Conservation (phyloP, 2,113 vertebrate genomes). For the Petrocephalus zakoni region DNA sequence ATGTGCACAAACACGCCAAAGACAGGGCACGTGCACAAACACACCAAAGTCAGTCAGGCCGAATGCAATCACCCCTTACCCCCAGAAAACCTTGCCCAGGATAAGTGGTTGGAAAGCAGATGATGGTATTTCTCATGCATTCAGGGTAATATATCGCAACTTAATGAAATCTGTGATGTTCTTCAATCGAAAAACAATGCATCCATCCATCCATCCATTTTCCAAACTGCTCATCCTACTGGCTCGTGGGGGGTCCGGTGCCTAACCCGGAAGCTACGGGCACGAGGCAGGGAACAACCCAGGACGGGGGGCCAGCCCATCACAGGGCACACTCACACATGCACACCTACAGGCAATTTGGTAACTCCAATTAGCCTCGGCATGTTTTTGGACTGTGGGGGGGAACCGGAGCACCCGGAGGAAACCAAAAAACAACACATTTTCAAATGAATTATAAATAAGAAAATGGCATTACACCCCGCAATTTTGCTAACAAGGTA, state of each 20-base stretch:
- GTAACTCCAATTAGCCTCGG: too few species aligned
- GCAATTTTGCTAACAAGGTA: background rate
- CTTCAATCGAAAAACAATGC: background rate
- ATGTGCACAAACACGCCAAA: background rate
- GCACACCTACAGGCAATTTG: too few species aligned
- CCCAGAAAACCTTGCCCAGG: background rate
- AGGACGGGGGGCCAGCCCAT: too few species aligned
- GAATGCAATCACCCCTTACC: background rate
- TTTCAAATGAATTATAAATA: background rate
- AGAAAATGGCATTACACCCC: background rate
- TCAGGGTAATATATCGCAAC: background rate
- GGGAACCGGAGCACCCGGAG: too few species aligned
- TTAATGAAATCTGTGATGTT: background rate
- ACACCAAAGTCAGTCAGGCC: too few species aligned
- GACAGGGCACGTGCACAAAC: background rate
- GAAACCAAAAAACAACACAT: background rate
- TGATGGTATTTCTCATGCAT: background rate
- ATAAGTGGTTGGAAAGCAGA: background rate
- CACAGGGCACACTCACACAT: too few species aligned
- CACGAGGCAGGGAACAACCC: too few species aligned
- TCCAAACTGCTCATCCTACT: too few species aligned
- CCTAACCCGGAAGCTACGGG: too few species aligned
- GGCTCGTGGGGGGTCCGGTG: too few species aligned
- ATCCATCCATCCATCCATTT: too few species aligned
- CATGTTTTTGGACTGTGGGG: too few species aligned